These are phyloP conservation scores for Cephus rjabovi DNA, from an alignment of 2,888 invertebrate genomes.

Conservation along the genomic window DNA sequence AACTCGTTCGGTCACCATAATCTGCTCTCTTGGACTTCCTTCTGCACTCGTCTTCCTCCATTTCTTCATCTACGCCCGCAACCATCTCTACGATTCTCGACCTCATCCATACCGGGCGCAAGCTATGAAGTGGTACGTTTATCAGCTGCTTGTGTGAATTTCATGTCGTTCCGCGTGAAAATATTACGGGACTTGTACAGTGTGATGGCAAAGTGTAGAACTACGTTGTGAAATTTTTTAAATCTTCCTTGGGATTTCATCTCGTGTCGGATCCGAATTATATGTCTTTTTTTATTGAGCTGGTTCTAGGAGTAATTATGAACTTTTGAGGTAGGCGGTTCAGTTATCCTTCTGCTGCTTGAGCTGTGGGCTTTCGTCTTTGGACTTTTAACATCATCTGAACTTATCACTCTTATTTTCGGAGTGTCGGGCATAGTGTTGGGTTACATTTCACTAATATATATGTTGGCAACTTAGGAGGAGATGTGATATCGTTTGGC, in stretches of 20 bases:
- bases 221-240: neutral
- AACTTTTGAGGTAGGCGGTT: neutral
- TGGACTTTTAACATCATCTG: neutral
- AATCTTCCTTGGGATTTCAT: neutral
- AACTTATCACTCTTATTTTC: neutral
- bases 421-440: neutral
- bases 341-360: neutral
- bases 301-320: neutral
- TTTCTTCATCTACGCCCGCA: neutral
- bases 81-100: neutral
- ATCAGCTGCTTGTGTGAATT: neutral
- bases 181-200: neutral
- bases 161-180: neutral
- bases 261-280: neutral
- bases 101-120: conserved; percentile 6
- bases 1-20: conserved; percentile 22
- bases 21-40: conserved; percentile 14
- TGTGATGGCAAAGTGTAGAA: neutral
- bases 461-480: neutral
- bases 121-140: conserved; percentile 25
- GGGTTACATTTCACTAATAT: neutral
- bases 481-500: no score
- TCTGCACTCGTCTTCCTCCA: neutral
- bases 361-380: neutral
- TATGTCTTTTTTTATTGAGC: neutral